Conservation (phyloP, 2,888 invertebrate species). For the Matsumyia berberina region DNA sequence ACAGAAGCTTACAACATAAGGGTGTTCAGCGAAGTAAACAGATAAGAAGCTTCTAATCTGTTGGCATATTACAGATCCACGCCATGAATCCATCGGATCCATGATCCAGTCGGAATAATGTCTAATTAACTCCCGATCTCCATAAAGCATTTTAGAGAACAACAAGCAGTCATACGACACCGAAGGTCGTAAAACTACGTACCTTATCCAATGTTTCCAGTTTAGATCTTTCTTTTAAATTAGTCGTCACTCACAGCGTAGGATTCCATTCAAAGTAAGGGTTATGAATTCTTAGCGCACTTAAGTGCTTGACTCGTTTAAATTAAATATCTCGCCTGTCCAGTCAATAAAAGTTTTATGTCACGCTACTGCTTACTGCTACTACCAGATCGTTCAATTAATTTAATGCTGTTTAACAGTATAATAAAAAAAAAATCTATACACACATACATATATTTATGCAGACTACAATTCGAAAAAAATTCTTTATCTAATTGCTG, state of each 20-base stretch:
- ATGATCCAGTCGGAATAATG: too few relatives aligned
- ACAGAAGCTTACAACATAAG: too few relatives aligned
- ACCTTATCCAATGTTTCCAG: not conserved
- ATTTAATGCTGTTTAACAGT: slow-evolving; percentile 24
- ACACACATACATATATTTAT: slow-evolving; percentile 5
- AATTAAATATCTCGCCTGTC: slow-evolving; percentile 27
- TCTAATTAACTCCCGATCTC: too few relatives aligned
- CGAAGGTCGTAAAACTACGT: not conserved
- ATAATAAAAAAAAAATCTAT: slow-evolving; percentile 6
- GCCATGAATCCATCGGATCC: too few relatives aligned
- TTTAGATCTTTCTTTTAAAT: not conserved
- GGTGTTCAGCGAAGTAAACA: too few relatives aligned
- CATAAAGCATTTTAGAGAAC: not conserved
- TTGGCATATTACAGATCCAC: too few relatives aligned
- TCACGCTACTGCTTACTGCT: slow-evolving; percentile 8
- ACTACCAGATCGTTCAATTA: slow-evolving; percentile 50
- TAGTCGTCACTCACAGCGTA: not conserved
- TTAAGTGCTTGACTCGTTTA: slow-evolving; percentile 28
- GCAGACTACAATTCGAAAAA: not conserved
- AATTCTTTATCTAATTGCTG: slow-evolving; percentile 44
- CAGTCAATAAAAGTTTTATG: slow-evolving; percentile 29
- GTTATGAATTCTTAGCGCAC: slow-evolving; percentile 12
- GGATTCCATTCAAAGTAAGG: slow-evolving; percentile 14
- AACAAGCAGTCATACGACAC: not conserved
- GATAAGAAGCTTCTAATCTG: too few relatives aligned